Base-by-base conservation (phyloP, 1,140 invertebrate genomes). In the Ganaspis sp. region DNA sequence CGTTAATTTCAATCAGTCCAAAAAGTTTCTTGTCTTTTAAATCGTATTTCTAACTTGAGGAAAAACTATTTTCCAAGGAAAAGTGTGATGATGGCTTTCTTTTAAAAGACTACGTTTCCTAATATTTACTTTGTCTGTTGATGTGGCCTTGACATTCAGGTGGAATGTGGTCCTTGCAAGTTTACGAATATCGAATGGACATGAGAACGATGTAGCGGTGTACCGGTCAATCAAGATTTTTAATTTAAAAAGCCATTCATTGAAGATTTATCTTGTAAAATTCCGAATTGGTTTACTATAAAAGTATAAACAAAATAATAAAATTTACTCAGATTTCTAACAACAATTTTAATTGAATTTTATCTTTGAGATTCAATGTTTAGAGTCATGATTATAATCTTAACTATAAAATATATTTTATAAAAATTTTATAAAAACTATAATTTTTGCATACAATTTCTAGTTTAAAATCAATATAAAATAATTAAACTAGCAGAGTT, bases 151-250 rank as follows among this genome's bases (percentile, higher is more conserved):
- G 58, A 64, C 58, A 29, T 64, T n/a, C 23, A 29, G 58, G 58
- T 64, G 58, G 58, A 64, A 64, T 64, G 58, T 64, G 58, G 58
- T n/a, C 58, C 58, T 64, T 64, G 26, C 58, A 64, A 64, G 23
- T 64, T 64, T 29, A 64, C 58, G 58, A 64, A 64, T 64, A 64
- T 64, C 58, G 21, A 58, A 5, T 64, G 8, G 53, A 58, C 21
- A 17, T 23, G 53, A 8, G 19, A 29, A 26, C 58, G 58, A 64
- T 64, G 29, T 64, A 64, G 58, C 26, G 58, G 58, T 64, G 58
- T 64, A 64, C 58, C 58, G 58, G 58, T 64, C 58, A 64, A 64
- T 64, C 58, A 34, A 64, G 58, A 64, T 64, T 64, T 64, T 26
- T 64, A 29, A 64, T 64, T 64, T 64, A 26, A 29, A 34, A 64